These are phyloP conservation scores for Protonibea diacanthus DNA, from an alignment of 2,797 vertebrate species.

Conservation along the genomic window DNA sequence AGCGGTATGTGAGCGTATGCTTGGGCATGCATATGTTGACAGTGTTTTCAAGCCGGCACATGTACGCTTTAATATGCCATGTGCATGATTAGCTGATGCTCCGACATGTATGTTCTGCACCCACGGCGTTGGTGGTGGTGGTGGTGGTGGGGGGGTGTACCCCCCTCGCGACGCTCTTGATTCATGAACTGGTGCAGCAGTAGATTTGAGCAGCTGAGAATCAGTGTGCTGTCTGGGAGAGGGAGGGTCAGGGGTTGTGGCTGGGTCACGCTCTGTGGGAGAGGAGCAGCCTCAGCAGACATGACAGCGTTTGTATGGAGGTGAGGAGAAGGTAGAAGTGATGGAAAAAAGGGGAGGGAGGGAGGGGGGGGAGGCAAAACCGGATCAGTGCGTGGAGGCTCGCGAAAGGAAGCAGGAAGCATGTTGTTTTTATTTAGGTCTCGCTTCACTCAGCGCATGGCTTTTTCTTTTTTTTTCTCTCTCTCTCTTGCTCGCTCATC, in stretches of 20 bases:
- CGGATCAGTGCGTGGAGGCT: slow-evolving; percentile 31
- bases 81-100: slow-evolving; percentile 2
- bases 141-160: no score
- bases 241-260: slow-evolving; percentile 79
- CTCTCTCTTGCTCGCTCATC: background rate
- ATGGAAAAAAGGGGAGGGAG: background rate
- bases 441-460: slow-evolving; percentile 21
- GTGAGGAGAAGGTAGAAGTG: slow-evolving; percentile 35
- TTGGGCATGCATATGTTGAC: slow-evolving; percentile 6
- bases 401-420: slow-evolving; percentile 42
- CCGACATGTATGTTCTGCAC: slow-evolving; percentile 8
- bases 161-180: slow-evolving; percentile 10
- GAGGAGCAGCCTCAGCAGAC: slow-evolving; percentile 63
- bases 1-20: background rate
- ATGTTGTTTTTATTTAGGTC: slow-evolving; percentile 60
- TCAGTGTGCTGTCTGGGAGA: slow-evolving; percentile 68
- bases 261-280: slow-evolving; percentile 80
- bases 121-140: background rate
- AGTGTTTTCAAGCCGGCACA: slow-evolving; percentile 9
- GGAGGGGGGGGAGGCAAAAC: slow-evolving; percentile 7
- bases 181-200: slow-evolving; percentile 39
- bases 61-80: slow-evolving; percentile 6
- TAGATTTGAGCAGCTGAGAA: slow-evolving; percentile 55
- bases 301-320: slow-evolving; percentile 52
- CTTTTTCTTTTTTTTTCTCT: slow-evolving; percentile 20